phyloP scores from a whole-genome alignment of 2,113 vertebrate species.

The Dasyurus viverrinus region DNA sequence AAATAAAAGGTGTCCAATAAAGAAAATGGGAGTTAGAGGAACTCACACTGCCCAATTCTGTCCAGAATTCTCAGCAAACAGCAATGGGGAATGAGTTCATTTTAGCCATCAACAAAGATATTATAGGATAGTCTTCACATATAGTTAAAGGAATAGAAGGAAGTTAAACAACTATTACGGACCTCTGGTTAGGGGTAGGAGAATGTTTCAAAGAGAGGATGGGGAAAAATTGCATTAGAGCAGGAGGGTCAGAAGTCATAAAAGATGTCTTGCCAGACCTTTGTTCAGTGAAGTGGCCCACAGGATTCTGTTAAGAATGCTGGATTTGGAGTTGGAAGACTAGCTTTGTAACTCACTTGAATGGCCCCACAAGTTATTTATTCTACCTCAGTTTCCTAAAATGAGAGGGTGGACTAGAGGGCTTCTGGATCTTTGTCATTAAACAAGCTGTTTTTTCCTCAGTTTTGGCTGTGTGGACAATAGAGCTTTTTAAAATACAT shows the following conservation, averaged over 20 bases:
- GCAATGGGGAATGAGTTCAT: background rate
- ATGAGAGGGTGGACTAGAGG: background rate
- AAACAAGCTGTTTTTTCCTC: background rate
- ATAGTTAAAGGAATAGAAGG: background rate
- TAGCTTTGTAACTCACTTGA: background rate
- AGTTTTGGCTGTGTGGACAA: background rate
- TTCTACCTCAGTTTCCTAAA: background rate
- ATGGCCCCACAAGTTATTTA: background rate
- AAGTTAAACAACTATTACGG: background rate
- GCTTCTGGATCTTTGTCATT: background rate
- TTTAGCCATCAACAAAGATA: background rate
- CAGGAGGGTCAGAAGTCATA: background rate
- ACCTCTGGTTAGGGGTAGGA: background rate
- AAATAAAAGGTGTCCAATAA: background rate
- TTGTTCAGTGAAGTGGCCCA: background rate
- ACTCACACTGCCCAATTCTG: background rate
- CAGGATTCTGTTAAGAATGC: background rate
- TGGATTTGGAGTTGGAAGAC: background rate
- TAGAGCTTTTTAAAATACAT: background rate
- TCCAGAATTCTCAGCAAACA: background rate
- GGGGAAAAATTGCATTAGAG: background rate
- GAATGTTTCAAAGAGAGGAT: background rate
- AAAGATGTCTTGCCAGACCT: background rate
- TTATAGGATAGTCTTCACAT: background rate
- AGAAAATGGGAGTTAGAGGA: background rate